phyloP scores from a whole-genome alignment of 2,888 invertebrate species.

The Tribolium freemani region DNA sequence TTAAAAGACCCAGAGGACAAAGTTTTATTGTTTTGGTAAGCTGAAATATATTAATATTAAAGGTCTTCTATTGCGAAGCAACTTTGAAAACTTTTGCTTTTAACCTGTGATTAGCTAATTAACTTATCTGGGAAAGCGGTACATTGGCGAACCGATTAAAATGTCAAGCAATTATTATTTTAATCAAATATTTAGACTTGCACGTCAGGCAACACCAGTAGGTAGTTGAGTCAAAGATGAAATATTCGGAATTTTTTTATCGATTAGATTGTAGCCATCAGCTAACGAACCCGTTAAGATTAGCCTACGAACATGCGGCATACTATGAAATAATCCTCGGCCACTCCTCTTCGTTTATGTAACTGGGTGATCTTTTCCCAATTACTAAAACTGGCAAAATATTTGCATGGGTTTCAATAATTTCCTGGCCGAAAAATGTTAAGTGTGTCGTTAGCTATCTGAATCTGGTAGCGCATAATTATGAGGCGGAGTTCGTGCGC shows the following conservation, averaged over 20 bases:
- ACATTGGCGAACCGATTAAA: conserved; percentile 2
- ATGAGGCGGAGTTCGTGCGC: conserved; percentile 24
- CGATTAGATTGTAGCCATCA: conserved; percentile 31
- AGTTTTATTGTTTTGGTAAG: not conserved
- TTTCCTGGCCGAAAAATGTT: conserved; percentile 32
- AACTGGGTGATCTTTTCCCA: conserved; percentile 19
- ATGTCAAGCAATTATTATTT: conserved; percentile 11
- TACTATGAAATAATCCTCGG: conserved; percentile 12
- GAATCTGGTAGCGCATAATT: conserved; percentile 34
- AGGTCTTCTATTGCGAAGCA: not conserved
- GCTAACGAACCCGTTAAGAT: conserved; percentile 28
- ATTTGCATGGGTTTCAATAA: conserved; percentile 21
- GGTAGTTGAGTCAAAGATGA: conserved; percentile 22
- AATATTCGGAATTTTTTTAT: conserved; percentile 18
- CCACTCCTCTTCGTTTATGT: conserved; percentile 29
- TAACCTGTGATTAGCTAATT: not conserved
- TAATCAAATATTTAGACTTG: conserved; percentile 17
- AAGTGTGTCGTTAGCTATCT: conserved; percentile 26
- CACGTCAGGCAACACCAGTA: conserved; percentile 20
- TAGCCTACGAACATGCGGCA: conserved; percentile 1
- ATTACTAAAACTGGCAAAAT: conserved; percentile 18
- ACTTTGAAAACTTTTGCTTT: not conserved
- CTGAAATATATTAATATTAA: too few species aligned
- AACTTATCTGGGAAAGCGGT: not conserved
- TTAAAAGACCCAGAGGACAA: not conserved